These are phyloP conservation scores for Tinamus guttatus DNA, from an alignment of 2,113 vertebrate species.

Conservation along the genomic window DNA sequence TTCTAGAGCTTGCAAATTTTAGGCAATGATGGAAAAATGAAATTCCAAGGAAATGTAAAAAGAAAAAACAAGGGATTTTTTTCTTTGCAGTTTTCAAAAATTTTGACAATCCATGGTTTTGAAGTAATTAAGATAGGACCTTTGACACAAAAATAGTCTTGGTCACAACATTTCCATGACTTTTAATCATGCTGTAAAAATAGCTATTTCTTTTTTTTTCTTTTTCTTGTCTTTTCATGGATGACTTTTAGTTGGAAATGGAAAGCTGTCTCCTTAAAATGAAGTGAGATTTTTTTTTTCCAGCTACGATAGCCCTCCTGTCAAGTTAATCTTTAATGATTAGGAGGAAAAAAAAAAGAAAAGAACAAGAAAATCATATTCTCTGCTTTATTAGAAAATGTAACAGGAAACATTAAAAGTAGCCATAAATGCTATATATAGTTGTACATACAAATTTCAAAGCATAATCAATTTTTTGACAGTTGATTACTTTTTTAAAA, in stretches of 20 bases:
- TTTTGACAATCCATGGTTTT: background rate
- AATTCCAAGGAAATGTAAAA: background rate
- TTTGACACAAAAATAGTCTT: background rate
- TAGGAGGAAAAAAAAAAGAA: background rate
- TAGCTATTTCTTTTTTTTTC: background rate
- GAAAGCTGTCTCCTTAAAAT: background rate
- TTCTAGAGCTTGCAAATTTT: background rate
- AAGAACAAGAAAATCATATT: background rate
- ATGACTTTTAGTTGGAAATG: background rate
- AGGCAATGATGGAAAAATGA: background rate
- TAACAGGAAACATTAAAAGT: background rate
- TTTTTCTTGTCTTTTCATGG: background rate
- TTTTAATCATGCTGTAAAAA: background rate
- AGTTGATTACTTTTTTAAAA: background rate
- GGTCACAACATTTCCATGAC: background rate
- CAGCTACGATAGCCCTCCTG: background rate
- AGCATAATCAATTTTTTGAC: background rate
- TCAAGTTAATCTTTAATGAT: background rate
- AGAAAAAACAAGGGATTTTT: rapidly evolving
- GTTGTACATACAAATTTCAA: background rate
- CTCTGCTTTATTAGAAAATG: background rate
- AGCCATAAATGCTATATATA: background rate
- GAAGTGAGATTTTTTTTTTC: background rate
- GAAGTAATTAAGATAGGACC: background rate
- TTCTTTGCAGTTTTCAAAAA: background rate